Evolutionary conservation across 2,797 vertebrate genomes (phyloP).

Genomic region (Cyprinodon diabolis): DNA sequence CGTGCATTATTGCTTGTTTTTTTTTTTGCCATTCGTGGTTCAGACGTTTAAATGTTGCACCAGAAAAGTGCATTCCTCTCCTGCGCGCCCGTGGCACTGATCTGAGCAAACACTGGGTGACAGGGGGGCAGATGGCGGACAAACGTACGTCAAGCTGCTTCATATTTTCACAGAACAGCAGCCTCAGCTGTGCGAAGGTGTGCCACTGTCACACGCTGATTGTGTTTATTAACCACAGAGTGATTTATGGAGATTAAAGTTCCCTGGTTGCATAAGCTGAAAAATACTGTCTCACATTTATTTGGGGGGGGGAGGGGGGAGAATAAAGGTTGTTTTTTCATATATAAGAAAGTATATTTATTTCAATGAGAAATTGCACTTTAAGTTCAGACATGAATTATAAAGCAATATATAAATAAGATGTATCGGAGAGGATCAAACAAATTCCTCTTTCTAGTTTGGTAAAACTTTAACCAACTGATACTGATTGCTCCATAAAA

Average conservation of each 20-base stretch:
- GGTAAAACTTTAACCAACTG: not conserved
- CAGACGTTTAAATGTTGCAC: conserved; percentile 39
- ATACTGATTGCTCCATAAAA: too few species aligned
- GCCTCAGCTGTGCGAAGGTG: conserved; percentile 37
- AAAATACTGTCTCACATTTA: conserved; percentile 67
- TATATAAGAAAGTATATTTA: conserved; percentile 46
- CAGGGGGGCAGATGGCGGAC: conserved; percentile 31
- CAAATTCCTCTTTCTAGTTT: not conserved
- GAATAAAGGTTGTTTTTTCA: conserved; percentile 55
- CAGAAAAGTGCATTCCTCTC: conserved; percentile 58
- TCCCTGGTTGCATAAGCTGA: conserved; percentile 58
- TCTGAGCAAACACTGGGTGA: conserved; percentile 50
- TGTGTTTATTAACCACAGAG: conserved; percentile 32
- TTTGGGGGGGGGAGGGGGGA: conserved; percentile 76
- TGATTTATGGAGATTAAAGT: conserved; percentile 38
- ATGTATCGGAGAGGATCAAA: not conserved
- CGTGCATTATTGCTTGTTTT: conserved; percentile 38
- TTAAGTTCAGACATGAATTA: not conserved
- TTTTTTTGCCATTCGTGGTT: conserved; percentile 28
- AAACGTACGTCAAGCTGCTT: conserved; percentile 44
- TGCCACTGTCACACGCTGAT: conserved; percentile 27
- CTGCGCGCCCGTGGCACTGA: conserved; percentile 50
- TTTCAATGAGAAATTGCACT: not conserved
- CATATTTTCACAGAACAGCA: conserved; percentile 21
- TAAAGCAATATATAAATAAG: not conserved